Percentiles rank a stretch among this genome's conserved stretches.
These are phyloP conservation scores for Pseudomyrmex flavicornis DNA, from an alignment of 1,140 invertebrate species.

Conservation along the genomic window DNA sequence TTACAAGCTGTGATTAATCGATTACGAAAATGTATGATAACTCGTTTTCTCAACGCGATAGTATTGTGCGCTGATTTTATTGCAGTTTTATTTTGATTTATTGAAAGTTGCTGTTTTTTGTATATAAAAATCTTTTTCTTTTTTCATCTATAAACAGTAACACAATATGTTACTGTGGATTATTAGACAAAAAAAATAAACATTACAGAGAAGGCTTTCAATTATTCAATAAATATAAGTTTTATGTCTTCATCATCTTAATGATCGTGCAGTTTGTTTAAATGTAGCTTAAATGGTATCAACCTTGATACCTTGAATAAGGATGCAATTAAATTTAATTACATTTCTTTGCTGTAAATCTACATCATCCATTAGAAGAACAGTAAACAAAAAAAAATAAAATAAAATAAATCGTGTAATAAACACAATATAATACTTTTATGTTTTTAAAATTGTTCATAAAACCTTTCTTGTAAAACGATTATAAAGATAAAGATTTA, in stretches of 20 bases:
- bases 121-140: neutral
- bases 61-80: neutral
- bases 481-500: too few relatives aligned
- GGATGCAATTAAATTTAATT: conserved; percentile 18
- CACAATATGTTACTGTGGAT: neutral
- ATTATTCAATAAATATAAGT: conserved; percentile 1
- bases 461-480: too few relatives aligned
- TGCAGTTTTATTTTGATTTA: neutral
- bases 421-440: neutral
- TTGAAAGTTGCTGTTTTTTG: neutral
- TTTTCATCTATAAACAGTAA: neutral
- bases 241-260: neutral
- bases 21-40: neutral
- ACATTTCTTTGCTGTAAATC: neutral
- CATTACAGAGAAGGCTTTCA: neutral
- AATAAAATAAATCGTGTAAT: neutral
- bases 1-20: neutral
- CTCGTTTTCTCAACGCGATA: neutral
- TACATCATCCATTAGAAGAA: neutral
- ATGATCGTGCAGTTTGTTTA: conserved; percentile 11
- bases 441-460: too few relatives aligned
- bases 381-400: neutral
- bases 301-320: neutral
- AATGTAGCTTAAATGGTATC: neutral
- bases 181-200: neutral